A percentile compares a stretch with the other conserved stretches of the same genome.
These are phyloP conservation scores for Holcopasites calliopsidis DNA, from an alignment of 1,140 invertebrate genomes.

Conservation along the genomic window DNA sequence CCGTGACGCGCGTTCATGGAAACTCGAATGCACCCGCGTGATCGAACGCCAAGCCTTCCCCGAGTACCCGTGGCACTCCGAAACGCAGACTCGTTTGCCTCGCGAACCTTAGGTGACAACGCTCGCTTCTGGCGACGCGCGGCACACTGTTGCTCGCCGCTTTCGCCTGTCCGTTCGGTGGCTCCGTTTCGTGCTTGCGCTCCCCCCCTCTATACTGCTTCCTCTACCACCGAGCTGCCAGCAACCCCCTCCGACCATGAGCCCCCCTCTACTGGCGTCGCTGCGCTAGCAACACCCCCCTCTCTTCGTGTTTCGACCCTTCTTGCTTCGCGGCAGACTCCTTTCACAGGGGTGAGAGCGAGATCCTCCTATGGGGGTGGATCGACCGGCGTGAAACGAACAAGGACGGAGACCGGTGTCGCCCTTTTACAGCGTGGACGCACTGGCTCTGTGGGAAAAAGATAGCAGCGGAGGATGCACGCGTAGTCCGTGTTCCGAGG, in stretches of 20 bases:
- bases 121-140: conserved; percentile 67
- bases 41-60: neutral
- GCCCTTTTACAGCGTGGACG: conserved; percentile 41
- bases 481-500: no score
- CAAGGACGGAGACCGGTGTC: neutral
- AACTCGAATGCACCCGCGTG: neutral
- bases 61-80: neutral
- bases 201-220: conserved; percentile 1
- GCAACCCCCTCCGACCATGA: conserved; percentile 5
- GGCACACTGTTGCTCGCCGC: conserved; percentile 75
- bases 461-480: neutral
- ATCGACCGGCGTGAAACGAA: neutral
- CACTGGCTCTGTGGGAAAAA: conserved; percentile 15
- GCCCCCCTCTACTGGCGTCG: neutral
- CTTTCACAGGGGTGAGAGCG: conserved; percentile 47
- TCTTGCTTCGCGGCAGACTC: conserved; percentile 38
- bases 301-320: conserved; percentile 34
- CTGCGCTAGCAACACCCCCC: conserved; percentile 14
- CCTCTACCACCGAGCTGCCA: conserved; percentile 16
- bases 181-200: conserved; percentile 35
- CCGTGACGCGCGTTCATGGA: neutral
- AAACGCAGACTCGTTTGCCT: neutral
- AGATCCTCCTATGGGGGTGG: neutral
- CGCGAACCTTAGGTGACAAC: conserved; percentile 4
- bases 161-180: conserved; percentile 48